These are phyloP conservation scores for human DNA, from an alignment of 2,113 vertebrate genomes.

Conservation along the genomic window GRCh38 chr1:94842501-94843000, in stretches of 20 bases:
- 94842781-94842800: rapidly evolving
- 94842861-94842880: not conserved
- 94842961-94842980: not conserved
- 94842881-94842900: not conserved
- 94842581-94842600: not conserved
- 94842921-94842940: not conserved
- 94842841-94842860: not conserved
- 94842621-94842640: not conserved
- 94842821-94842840: not conserved
- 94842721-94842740: not conserved
- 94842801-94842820: not conserved
- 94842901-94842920: not conserved
- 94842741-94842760: rapidly evolving
- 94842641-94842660: not conserved
- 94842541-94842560: not conserved
- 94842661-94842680: not conserved
- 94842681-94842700: not conserved
- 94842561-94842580: not conserved
- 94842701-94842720: not conserved
- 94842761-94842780: not conserved
- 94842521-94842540: not conserved
- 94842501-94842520: slow-evolving; percentile 26
- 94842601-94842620: not conserved
- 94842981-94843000: not conserved
- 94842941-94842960: not conserved